Evolutionary conservation across 1,140 invertebrate genomes (phyloP).

Genomic region (Caerostris extrusa): DNA sequence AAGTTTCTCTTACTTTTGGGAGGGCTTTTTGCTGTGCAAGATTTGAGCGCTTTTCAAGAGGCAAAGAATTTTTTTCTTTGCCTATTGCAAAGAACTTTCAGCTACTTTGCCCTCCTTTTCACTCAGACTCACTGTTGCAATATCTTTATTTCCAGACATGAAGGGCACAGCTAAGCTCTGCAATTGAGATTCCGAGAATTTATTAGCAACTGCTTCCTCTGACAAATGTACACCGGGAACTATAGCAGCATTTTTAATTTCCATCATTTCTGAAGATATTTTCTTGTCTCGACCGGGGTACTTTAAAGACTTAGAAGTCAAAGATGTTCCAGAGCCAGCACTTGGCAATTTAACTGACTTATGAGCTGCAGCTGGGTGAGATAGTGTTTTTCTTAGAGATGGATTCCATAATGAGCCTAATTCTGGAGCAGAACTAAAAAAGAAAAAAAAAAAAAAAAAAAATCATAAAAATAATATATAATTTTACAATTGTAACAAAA

Average conservation of each 20-base stretch:
- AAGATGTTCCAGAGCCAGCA: conserved; percentile 53
- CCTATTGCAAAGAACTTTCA: conserved; percentile 29
- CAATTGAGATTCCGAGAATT: conserved; percentile 65
- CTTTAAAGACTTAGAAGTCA: conserved; percentile 79
- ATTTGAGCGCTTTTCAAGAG: conserved; percentile 72
- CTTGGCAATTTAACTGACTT: conserved; percentile 65
- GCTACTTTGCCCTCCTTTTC: not conserved
- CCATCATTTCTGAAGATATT: not conserved
- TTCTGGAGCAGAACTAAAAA: conserved; percentile 82
- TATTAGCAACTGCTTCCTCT: conserved; percentile 25
- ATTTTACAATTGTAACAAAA: too few relatives aligned
- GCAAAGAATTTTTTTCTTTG: conserved; percentile 78
- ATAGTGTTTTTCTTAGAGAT: conserved; percentile 82
- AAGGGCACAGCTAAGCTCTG: conserved; percentile 73
- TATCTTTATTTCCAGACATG: conserved; percentile 34
- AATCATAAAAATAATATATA: too few relatives aligned
- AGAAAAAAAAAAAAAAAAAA: not conserved
- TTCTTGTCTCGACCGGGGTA: conserved; percentile 78
- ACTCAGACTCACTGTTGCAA: not conserved
- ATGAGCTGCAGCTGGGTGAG: conserved; percentile 80
- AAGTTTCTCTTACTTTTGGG: conserved; percentile 82
- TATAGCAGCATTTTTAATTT: conserved; percentile 39
- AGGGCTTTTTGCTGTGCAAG: conserved; percentile 76
- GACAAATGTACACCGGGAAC: conserved; percentile 10
- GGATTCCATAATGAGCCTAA: conserved; percentile 81